These are phyloP conservation scores for Paraescarpia echinospica DNA, from an alignment of 1,140 invertebrate genomes.

Conservation along the genomic window DNA sequence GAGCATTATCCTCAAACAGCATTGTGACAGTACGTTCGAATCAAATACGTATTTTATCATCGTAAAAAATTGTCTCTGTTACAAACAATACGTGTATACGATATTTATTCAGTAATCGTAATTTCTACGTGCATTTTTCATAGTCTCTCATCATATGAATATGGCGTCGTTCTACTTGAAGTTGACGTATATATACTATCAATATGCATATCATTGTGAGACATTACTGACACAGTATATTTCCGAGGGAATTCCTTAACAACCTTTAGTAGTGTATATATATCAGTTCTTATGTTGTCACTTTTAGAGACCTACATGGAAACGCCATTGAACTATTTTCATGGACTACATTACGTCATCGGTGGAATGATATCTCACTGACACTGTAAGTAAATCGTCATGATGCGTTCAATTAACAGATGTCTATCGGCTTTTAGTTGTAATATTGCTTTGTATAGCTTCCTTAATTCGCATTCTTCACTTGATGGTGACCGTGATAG, in stretches of 20 bases:
- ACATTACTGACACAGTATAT: too few relatives aligned
- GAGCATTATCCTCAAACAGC: too few relatives aligned
- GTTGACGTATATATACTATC: too few relatives aligned
- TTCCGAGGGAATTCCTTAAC: too few relatives aligned
- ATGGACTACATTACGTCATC: neutral
- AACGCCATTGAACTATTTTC: neutral
- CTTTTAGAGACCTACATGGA: conserved; percentile 9
- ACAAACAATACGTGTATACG: neutral
- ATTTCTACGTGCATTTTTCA: too few relatives aligned
- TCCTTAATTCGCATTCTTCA: neutral
- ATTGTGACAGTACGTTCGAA: too few relatives aligned
- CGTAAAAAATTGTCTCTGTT: too few relatives aligned
- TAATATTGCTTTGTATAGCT: neutral
- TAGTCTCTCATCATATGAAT: too few relatives aligned
- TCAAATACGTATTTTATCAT: too few relatives aligned
- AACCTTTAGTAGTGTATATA: neutral
- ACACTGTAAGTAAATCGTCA: neutral
- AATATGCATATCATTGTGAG: too few relatives aligned
- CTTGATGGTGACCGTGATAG: neutral
- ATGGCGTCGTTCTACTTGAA: too few relatives aligned
- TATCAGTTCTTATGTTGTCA: neutral
- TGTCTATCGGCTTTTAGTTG: neutral
- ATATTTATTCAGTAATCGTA: neutral
- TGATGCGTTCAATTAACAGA: neutral
- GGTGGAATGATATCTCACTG: neutral